Base-by-base conservation (phyloP, 1,140 invertebrate genomes). In the Camponotus vicinus region DNA sequence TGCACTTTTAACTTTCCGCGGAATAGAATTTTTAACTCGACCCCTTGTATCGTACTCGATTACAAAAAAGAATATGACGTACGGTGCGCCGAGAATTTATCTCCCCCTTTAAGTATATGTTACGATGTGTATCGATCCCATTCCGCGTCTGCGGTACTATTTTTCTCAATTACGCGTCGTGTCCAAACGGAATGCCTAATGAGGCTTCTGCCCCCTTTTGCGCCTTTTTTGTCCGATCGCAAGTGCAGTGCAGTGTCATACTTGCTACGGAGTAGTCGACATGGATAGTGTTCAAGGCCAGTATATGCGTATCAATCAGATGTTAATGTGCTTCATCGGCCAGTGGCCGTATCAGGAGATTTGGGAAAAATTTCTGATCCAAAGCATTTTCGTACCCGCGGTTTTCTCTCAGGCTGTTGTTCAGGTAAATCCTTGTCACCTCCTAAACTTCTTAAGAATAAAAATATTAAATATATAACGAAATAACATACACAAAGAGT, bases 281-380 rank as follows among this genome's bases (percentile, higher is more conserved):
- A 90, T 90, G 89, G 80, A 90, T 3, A 76, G n/a, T 55, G n/a
- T 34, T 37, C 88, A 87, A 32, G 42, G 55, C 3, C 45, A 76
- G 15, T 88, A 90, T 59, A 77, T 91, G 49, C 49, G 49, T 73
- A 55, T 89, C 27, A 90, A 91, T 78, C 89, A 77, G 21, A 64
- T 85, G 27, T 34, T 92, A 27, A 70, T 92, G 61, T 88, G 55
- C 5, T 5, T 49, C 0, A 57, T 92, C 4, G 90, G 91, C 5
- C 71, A 83, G 1, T 92, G 91, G 91, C 92, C 92, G 8, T 77
- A 89, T 75, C 91, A 92, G 55, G 79, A 57, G 5, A 45, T 9
- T 1, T 1, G 73, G 49, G 64, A 88, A 40, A 92, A 87, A 64
- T 61, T 84, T 63, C 34, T 92, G 0, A 37, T 86, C 0, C 66